Percentiles rank a stretch among this genome's conserved stretches.
Conservation (phyloP, 35 echinoderm and acorn worm species). For the Ophiothrix spiculata region DNA sequence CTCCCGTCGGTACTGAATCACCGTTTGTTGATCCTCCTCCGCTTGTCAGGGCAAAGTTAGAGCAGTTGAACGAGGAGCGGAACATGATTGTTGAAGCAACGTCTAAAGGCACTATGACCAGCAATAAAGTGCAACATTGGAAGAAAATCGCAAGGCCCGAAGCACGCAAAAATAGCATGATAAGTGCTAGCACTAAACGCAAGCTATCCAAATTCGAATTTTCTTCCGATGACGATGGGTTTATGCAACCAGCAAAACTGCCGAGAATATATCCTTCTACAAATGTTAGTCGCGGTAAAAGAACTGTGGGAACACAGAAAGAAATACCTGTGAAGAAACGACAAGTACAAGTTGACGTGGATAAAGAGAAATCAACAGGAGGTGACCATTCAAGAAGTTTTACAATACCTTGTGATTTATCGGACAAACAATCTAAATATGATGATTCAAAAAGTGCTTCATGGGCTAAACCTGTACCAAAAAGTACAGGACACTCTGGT, state of each 20-base stretch:
- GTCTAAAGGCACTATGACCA: constrained; percentile 52
- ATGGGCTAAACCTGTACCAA: too few species aligned
- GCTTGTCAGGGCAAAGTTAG: constrained; percentile 38
- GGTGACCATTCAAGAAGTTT: too few species aligned
- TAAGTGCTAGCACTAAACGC: not conserved
- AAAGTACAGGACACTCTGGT: not conserved
- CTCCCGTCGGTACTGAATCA: not conserved
- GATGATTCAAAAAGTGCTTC: too few species aligned
- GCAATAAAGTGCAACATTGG: not conserved
- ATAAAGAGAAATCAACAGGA: not conserved
- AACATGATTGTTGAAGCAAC: constrained; percentile 17
- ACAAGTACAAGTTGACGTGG: not conserved
- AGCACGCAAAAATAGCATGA: not conserved
- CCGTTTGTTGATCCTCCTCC: constrained; percentile 12
- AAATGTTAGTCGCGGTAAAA: not conserved
- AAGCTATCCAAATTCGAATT: not conserved
- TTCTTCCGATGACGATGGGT: not conserved
- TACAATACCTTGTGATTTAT: too few species aligned
- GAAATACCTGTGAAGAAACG: not conserved
- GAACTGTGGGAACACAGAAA: not conserved
- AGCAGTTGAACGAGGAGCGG: constrained; percentile 21
- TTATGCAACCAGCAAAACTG: not conserved
- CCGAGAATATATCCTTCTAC: too few species aligned
- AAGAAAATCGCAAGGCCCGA: not conserved
- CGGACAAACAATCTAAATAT: too few species aligned